phyloP scores from a whole-genome alignment of 2,797 vertebrate genomes.

The Rallus crepitans region DNA sequence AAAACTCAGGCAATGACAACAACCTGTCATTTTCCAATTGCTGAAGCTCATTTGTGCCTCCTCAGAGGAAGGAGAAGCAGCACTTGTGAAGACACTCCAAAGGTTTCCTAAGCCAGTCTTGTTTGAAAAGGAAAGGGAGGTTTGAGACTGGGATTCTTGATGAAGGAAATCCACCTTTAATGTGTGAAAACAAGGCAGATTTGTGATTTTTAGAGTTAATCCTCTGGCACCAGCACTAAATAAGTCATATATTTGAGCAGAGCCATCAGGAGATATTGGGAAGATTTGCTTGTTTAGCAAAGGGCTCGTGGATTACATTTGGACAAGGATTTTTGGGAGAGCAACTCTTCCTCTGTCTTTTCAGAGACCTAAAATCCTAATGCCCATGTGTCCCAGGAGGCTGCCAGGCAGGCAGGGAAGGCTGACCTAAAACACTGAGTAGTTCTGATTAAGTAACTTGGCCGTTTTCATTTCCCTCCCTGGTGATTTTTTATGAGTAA shows the following conservation, averaged over 20 bases:
- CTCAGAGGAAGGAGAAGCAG: not conserved
- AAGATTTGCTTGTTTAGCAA: not conserved
- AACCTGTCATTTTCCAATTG: not conserved
- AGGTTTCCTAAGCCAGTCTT: not conserved
- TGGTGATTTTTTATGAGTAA: not conserved
- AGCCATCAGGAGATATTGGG: not conserved
- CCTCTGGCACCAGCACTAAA: not conserved
- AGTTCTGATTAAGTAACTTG: not conserved
- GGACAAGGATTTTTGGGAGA: not conserved
- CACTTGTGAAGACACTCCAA: not conserved
- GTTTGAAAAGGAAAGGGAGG: not conserved
- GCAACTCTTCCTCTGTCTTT: not conserved
- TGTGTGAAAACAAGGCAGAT: not conserved
- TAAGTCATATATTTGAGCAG: not conserved
- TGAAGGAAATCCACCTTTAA: not conserved
- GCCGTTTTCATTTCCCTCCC: not conserved
- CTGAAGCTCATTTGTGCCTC: not conserved
- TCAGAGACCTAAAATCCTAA: not conserved
- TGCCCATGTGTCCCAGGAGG: not conserved
- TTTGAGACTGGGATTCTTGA: not conserved
- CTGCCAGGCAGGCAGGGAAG: not conserved
- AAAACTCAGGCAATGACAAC: not conserved
- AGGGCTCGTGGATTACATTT: rapidly evolving
- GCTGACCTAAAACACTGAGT: not conserved
- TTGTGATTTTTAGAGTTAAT: not conserved